phyloP scores from a whole-genome alignment of 2,113 vertebrate genomes.

The Caranx ignobilis region DNA sequence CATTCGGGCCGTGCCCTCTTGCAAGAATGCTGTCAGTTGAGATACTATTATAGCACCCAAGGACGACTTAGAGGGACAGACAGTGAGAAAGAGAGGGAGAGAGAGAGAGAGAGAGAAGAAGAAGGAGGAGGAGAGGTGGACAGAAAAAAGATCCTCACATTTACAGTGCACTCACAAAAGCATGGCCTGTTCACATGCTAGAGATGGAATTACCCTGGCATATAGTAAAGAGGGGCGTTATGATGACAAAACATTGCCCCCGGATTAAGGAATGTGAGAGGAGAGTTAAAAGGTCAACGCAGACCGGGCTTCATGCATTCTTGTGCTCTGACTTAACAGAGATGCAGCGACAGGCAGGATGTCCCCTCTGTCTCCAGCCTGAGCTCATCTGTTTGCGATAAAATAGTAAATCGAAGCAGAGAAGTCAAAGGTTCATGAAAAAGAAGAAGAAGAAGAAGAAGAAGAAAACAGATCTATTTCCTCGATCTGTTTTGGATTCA shows the following conservation, averaged over 20 bases:
- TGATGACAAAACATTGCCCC: conserved; percentile 72
- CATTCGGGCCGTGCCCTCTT: conserved; percentile 71
- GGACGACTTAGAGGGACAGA: conserved; percentile 35
- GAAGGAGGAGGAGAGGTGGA: conserved; percentile 42
- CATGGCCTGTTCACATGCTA: conserved; percentile 50
- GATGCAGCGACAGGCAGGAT: conserved; percentile 58
- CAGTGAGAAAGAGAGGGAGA: conserved; percentile 19
- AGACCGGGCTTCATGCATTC: conserved; percentile 64
- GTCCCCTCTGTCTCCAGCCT: conserved; percentile 42
- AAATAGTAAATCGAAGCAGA: neutral
- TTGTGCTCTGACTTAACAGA: conserved; percentile 68
- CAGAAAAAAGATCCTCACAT: conserved; percentile 31
- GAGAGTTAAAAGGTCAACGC: conserved; percentile 73
- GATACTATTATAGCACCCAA: conserved; percentile 71
- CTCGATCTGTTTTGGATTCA: conserved; percentile 4
- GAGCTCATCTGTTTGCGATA: neutral
- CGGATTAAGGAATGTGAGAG: conserved; percentile 72
- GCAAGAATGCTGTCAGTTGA: conserved; percentile 80
- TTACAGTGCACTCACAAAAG: conserved; percentile 54
- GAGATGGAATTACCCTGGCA: conserved; percentile 73
- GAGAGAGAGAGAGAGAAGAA: conserved; percentile 28
- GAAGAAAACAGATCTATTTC: neutral
- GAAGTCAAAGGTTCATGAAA: neutral
- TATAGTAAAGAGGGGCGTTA: conserved; percentile 56
- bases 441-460: too few species aligned